These are phyloP conservation scores for Cisticola juncidis DNA, from an alignment of 2,113 vertebrate species.

Conservation along the genomic window DNA sequence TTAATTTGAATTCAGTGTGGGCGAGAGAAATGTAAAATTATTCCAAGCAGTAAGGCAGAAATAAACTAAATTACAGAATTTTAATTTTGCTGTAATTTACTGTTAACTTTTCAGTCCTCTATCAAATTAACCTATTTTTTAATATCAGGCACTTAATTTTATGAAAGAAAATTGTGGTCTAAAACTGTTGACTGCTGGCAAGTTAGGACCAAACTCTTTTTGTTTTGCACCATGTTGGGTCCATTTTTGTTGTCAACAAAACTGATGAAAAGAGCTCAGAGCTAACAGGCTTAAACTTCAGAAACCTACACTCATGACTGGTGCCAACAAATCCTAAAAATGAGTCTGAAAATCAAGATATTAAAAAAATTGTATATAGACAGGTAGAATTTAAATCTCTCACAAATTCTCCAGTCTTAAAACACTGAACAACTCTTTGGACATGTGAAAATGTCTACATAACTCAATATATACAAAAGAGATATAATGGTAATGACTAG, in stretches of 20 bases:
- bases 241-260: neutral
- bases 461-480: neutral
- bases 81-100: neutral
- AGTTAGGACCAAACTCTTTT: neutral
- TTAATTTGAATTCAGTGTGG: neutral
- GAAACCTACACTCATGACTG: neutral
- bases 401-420: neutral
- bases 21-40: neutral
- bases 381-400: neutral
- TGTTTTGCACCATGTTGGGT: accelerated
- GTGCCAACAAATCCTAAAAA: neutral
- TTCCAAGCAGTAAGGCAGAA: neutral
- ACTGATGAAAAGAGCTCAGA: neutral
- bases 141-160: neutral
- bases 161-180: neutral
- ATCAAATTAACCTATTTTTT: neutral
- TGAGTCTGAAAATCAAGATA: neutral
- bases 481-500: neutral
- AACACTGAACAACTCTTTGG: neutral
- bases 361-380: neutral
- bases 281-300: neutral
- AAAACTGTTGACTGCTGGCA: neutral
- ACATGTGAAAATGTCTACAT: neutral
- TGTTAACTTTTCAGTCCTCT: neutral
- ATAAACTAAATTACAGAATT: neutral